Conservation (phyloP, 2,797 vertebrate species). For the Borostomias antarcticus region DNA sequence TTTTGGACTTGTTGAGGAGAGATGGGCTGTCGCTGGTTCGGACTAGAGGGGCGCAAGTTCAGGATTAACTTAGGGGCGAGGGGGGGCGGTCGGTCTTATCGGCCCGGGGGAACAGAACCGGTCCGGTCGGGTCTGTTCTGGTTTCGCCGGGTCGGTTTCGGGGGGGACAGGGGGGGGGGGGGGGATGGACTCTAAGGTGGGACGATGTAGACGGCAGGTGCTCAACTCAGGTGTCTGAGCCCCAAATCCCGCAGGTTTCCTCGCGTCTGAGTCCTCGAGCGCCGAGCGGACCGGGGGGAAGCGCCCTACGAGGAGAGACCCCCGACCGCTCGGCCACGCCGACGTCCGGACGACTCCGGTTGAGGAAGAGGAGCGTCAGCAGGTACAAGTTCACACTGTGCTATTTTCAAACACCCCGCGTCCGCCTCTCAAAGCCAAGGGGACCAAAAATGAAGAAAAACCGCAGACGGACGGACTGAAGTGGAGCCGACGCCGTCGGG, state of each 20-base stretch:
- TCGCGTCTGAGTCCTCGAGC: constrained; percentile 63
- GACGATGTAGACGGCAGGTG: constrained; percentile 50
- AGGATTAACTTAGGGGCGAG: constrained; percentile 36
- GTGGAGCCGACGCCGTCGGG: neutral
- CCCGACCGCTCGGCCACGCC: no score
- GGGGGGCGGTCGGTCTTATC: constrained; percentile 16
- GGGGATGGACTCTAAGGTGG: constrained; percentile 42
- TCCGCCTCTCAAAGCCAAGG: neutral
- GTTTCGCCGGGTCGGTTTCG: constrained; percentile 13
- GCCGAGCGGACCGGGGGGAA: constrained; percentile 57
- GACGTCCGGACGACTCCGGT: no score
- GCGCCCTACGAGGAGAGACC: no score
- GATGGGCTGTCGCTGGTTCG: constrained; percentile 19
- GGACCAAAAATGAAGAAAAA: constrained; percentile 17
- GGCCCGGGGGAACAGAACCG: no score
- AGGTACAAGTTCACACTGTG: neutral
- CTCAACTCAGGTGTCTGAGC: constrained; percentile 70
- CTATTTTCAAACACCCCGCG: neutral
- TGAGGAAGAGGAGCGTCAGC: constrained; percentile 21
- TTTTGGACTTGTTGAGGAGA: constrained; percentile 38
- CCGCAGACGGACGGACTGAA: neutral
- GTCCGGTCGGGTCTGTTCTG: constrained; percentile 46
- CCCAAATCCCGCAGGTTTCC: constrained; percentile 55
- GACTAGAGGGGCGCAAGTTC: constrained; percentile 50
- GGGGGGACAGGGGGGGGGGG: neutral